Base-by-base conservation (phyloP, 2,797 vertebrate genomes). In the Danio aesculapii region DNA sequence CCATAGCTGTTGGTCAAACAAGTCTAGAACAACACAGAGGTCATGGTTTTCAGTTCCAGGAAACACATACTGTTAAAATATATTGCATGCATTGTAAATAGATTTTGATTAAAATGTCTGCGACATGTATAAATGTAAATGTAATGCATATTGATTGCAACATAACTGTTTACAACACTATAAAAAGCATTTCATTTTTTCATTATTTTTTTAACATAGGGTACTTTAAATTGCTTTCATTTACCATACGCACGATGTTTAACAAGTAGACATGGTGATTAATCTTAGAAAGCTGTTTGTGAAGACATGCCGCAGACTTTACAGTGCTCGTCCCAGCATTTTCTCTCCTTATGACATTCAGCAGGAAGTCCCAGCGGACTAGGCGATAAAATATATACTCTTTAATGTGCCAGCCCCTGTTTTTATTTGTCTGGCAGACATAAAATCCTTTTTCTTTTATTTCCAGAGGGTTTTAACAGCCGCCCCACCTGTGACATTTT, bases 331-430 rank as follows among this genome's bases (percentile, higher is more conserved):
- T 80, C 61, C 69, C 68, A 21, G 47, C 61, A 3, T 67, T 58
- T 80, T 63, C 47, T 66, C 78, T 81, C 52, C 68, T 71, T 62
- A 55, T 81, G 70, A 74, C 79, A 81, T 74, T 67, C 69, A 67
- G 49, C 49, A 74, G 44, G 21, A 66, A 47, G 41, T 67, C 69
- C 79, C 79, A 43, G 11, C 46, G 69, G 61, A 64, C 43, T 58
- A 50, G 69, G 61, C 47, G 47, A 80, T 73, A 80, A 80, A 80
- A 64, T 73, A 80, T 80, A 72, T 81, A 49, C 59, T 77, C 81
- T 86, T 77, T 78, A 75, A 79, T 83, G 77, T 79, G 75, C 75
- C 69, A 81, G 78, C 74, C 81, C 72, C 47, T 83, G 85, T 83
- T 83, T 83, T 70, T 84, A 76, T 81, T 77, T 69, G 75, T 83